Evolutionary conservation across 2,113 vertebrate genomes (phyloP).

Genomic region (Dendrocopos noguchii): DNA sequence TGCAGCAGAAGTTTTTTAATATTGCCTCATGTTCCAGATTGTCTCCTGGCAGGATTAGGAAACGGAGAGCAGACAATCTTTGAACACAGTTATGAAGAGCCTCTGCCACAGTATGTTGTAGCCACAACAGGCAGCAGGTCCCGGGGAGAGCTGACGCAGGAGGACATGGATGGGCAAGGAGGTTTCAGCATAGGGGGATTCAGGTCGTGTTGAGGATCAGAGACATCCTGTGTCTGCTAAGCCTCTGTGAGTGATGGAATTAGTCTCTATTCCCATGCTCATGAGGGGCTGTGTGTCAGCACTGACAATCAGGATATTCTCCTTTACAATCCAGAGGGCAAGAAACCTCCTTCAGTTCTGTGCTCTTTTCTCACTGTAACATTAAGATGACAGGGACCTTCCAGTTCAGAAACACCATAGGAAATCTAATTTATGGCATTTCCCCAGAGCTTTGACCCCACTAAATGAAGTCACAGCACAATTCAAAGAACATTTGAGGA

Average conservation of each 20-base stretch:
- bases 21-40: fast-evolving
- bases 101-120: fast-evolving
- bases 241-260: background rate
- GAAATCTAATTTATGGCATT: background rate
- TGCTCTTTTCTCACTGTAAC: background rate
- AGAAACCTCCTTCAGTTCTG: background rate
- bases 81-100: background rate
- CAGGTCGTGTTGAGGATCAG: background rate
- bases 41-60: background rate
- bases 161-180: background rate
- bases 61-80: background rate
- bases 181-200: fast-evolving
- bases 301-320: background rate
- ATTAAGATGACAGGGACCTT: background rate
- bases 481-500: background rate
- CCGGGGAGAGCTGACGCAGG: background rate
- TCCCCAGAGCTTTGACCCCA: background rate
- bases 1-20: background rate
- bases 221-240: background rate
- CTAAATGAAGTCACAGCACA: background rate
- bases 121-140: background rate
- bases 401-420: background rate
- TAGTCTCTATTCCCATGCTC: background rate
- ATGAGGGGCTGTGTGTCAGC: fast-evolving
- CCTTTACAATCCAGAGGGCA: background rate